Conservation (phyloP, 2,888 invertebrate genomes). For the Ectobius pallidus region DNA sequence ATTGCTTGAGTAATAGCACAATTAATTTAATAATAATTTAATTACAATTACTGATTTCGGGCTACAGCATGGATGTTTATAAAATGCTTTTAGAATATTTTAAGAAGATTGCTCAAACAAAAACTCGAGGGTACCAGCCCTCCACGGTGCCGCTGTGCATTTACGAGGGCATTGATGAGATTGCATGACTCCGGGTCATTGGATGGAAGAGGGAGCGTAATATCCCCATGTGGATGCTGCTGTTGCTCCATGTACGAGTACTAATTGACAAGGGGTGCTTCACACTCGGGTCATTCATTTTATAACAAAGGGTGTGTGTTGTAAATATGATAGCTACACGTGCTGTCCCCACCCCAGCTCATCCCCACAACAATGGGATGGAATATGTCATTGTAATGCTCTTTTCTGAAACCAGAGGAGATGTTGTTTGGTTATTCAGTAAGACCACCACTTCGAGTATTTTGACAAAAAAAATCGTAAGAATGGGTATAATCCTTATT, state of each 20-base stretch:
- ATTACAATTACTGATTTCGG: too few relatives aligned
- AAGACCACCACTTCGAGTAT: too few relatives aligned
- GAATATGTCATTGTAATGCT: neutral
- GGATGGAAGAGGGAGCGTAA: neutral
- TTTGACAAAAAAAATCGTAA: too few relatives aligned
- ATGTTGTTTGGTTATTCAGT: too few relatives aligned
- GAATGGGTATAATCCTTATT: too few relatives aligned
- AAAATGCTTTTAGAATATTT: too few relatives aligned
- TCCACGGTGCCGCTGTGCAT: too few relatives aligned
- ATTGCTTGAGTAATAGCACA: too few relatives aligned
- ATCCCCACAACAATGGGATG: slow-evolving; percentile 1
- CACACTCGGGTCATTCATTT: slow-evolving; percentile 35
- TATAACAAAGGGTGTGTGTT: slow-evolving; percentile 1
- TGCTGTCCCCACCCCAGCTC: slow-evolving; percentile 5
- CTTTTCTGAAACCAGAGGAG: too few relatives aligned
- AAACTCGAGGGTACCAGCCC: neutral
- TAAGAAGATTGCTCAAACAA: neutral
- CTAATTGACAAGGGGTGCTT: slow-evolving; percentile 33
- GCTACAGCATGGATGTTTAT: too few relatives aligned
- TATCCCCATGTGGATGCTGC: neutral
- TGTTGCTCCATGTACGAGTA: neutral
- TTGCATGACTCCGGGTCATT: slow-evolving; percentile 10
- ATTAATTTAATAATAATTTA: too few relatives aligned
- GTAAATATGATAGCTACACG: slow-evolving; percentile 16
- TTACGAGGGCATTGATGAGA: neutral